phyloP scores from a whole-genome alignment of 1,140 invertebrate species.

The Euura saliciscinereae region DNA sequence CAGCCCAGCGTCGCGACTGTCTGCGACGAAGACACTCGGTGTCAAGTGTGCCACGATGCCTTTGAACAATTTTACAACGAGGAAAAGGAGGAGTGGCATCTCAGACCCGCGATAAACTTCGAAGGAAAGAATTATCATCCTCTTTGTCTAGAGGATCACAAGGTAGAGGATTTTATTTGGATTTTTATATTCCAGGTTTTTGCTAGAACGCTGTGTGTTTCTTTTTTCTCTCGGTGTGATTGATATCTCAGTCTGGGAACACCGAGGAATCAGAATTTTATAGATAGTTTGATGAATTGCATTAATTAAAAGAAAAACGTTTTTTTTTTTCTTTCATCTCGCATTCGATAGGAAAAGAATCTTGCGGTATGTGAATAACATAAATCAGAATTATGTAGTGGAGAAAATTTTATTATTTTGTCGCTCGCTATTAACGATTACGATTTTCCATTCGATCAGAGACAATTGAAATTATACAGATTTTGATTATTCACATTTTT shows the following conservation, averaged over 20 bases:
- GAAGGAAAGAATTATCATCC: slow-evolving; percentile 89
- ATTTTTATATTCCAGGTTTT: no score
- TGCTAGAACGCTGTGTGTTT: no score
- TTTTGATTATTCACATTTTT: slow-evolving; percentile 14
- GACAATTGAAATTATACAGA: no score
- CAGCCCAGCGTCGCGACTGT: slow-evolving; percentile 69
- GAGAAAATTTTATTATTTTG: background rate
- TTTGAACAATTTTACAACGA: slow-evolving; percentile 96
- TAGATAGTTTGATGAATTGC: no score
- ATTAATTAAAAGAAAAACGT: no score
- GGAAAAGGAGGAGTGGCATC: slow-evolving; percentile 95
- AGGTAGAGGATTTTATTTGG: slow-evolving; percentile 61
- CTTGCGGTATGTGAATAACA: slow-evolving; percentile 48
- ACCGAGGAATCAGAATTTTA: no score
- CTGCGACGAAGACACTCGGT: slow-evolving; percentile 68
- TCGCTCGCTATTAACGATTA: background rate
- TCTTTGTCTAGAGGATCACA: slow-evolving; percentile 87
- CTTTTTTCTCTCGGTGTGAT: no score
- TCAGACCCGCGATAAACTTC: slow-evolving; percentile 79
- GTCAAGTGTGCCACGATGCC: slow-evolving; percentile 87
- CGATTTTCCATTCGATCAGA: background rate
- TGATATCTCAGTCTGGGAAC: no score
- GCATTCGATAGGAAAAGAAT: slow-evolving; percentile 53
- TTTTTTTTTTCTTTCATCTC: background rate
- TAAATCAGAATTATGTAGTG: no score